These are phyloP conservation scores for Mionectes olivaceus DNA, from an alignment of 2,797 vertebrate genomes.

Conservation along the genomic window DNA sequence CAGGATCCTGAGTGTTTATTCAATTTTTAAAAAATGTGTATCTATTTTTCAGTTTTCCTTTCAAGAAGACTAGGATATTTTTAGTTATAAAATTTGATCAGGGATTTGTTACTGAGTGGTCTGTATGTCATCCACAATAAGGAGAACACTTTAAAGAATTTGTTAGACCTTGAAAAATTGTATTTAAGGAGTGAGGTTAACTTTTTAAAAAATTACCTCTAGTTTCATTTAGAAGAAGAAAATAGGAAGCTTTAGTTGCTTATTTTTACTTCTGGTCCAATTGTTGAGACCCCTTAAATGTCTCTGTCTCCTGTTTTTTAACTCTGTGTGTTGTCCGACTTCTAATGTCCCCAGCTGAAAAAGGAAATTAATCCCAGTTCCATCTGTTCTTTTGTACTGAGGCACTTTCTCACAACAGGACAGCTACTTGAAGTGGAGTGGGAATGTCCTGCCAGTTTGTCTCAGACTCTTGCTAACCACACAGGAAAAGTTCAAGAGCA, in stretches of 20 bases:
- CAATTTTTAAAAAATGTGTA: not conserved
- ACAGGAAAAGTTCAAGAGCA: conserved; percentile 24
- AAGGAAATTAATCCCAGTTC: conserved; percentile 33
- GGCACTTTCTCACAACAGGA: conserved; percentile 46
- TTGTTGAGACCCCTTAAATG: not conserved
- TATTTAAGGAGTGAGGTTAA: not conserved
- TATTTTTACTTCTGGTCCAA: not conserved
- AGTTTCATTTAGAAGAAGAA: not conserved
- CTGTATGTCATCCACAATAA: not conserved
- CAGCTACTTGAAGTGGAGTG: not conserved
- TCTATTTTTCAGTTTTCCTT: not conserved
- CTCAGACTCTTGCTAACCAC: conserved; percentile 23
- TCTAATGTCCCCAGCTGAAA: not conserved
- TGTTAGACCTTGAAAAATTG: not conserved
- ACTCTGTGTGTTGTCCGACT: conserved; percentile 8
- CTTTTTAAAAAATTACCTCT: not conserved
- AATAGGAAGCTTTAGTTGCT: not conserved
- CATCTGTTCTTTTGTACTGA: not conserved
- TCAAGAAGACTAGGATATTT: not conserved
- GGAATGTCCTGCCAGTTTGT: conserved; percentile 20
- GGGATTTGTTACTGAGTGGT: not conserved
- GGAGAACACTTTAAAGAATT: not conserved
- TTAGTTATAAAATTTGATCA: not conserved
- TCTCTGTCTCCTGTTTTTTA: not conserved
- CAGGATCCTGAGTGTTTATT: not conserved